These are phyloP conservation scores for Pristionchus arcanus DNA, from an alignment of 2,888 invertebrate species.

Conservation along the genomic window DNA sequence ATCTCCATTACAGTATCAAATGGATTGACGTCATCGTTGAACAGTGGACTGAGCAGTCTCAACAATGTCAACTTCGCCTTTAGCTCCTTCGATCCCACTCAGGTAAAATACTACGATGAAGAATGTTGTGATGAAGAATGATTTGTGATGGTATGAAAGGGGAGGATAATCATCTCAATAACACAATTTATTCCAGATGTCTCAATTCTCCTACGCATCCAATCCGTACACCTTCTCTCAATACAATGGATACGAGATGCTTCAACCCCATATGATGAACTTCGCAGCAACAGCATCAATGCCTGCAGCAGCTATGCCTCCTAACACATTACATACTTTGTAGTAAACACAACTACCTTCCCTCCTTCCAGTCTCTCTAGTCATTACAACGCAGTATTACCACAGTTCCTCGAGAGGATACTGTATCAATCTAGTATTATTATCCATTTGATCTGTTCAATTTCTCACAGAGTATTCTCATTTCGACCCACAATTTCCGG, in stretches of 20 bases:
- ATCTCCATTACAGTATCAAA: constrained; percentile 35
- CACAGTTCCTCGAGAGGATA: neutral
- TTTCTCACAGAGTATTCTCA: constrained; percentile 36
- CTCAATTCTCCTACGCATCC: neutral
- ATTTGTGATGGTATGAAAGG: neutral
- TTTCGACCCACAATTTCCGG: constrained; percentile 45
- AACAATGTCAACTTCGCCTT: neutral
- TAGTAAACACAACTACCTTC: constrained; percentile 2
- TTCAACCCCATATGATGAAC: constrained; percentile 42
- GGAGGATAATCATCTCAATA: neutral
- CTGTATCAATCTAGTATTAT: constrained; percentile 9
- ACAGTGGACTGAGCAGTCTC: constrained; percentile 33
- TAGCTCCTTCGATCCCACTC: constrained; percentile 18
- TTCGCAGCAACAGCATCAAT: neutral
- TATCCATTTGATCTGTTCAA: neutral
- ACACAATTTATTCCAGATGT: constrained; percentile 7
- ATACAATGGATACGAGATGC: constrained; percentile 52
- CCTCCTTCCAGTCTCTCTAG: constrained; percentile 1
- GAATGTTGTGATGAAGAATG: neutral
- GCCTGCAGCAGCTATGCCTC: neutral
- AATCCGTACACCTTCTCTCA: constrained; percentile 34
- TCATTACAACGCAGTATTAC: constrained; percentile 54
- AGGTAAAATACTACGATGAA: neutral
- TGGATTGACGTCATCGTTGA: constrained; percentile 28
- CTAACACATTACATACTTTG: constrained; percentile 24